These are phyloP conservation scores for Ectemnius continuus DNA, from an alignment of 2,888 invertebrate species.

Conservation along the genomic window DNA sequence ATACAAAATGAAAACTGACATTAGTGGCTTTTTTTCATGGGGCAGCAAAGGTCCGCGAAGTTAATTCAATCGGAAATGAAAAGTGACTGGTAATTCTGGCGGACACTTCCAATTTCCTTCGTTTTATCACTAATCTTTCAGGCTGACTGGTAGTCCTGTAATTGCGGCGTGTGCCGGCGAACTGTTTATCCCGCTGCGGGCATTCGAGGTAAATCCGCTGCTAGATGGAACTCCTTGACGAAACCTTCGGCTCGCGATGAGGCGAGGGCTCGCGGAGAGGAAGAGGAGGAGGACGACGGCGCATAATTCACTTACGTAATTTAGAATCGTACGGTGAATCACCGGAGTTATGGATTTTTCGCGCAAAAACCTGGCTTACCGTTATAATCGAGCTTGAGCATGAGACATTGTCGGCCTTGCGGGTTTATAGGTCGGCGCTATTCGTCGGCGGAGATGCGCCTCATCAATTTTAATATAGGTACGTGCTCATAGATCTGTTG, in stretches of 20 bases:
- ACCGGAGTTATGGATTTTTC: constrained; percentile 21
- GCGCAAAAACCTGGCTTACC: constrained; percentile 23
- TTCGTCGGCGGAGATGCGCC: neutral
- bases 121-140: too few species aligned
- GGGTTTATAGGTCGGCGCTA: neutral
- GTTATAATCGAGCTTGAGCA: constrained; percentile 15
- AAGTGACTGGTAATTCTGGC: neutral
- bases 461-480: constrained; percentile 1
- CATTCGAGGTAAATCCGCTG: too few species aligned
- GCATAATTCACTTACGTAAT: constrained; percentile 29
- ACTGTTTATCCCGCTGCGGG: too few species aligned
- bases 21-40: too few species aligned
- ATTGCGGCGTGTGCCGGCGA: too few species aligned
- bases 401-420: constrained; percentile 14
- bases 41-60: too few species aligned
- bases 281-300: too few species aligned
- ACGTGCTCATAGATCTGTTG: neutral
- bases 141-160: too few species aligned
- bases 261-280: too few species aligned
- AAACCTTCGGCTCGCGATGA: constrained; percentile 7
- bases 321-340: constrained; percentile 34
- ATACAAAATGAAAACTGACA: too few species aligned
- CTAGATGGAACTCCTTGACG: constrained; percentile 8
- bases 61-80: neutral
- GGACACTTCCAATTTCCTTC: neutral